phyloP scores from a whole-genome alignment of 2,113 vertebrate genomes.

The Scomber japonicus region DNA sequence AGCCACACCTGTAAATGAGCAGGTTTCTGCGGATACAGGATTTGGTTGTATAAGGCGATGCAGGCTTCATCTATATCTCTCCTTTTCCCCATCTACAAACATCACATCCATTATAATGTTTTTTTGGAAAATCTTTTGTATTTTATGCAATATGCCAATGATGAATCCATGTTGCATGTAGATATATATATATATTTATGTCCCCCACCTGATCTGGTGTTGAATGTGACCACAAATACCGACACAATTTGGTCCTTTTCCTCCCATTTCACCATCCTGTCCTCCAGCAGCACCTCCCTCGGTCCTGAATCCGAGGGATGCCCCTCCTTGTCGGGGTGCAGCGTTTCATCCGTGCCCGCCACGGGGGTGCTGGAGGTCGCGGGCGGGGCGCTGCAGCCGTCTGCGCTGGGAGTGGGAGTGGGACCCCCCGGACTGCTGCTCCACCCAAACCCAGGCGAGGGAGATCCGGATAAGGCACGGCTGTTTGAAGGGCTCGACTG shows the following conservation, averaged over 20 bases:
- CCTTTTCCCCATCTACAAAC: not conserved
- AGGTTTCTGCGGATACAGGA: slow-evolving; percentile 35
- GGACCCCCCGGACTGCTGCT: slow-evolving; percentile 77
- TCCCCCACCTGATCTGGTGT: slow-evolving; percentile 92
- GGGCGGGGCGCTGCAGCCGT: slow-evolving; percentile 69
- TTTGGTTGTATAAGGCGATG: not conserved
- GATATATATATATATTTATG: not conserved
- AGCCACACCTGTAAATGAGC: slow-evolving; percentile 73
- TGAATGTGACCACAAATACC: slow-evolving; percentile 95
- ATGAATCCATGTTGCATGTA: not conserved
- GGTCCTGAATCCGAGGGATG: slow-evolving; percentile 59
- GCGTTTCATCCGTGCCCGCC: slow-evolving; percentile 56
- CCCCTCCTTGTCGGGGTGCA: slow-evolving; percentile 44
- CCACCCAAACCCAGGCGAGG: slow-evolving; percentile 78
- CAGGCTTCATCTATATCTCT: not conserved
- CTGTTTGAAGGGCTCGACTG: slow-evolving; percentile 71
- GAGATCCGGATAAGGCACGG: slow-evolving; percentile 65
- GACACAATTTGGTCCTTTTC: slow-evolving; percentile 93
- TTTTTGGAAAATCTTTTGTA: not conserved
- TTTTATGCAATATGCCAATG: not conserved
- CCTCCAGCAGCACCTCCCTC: slow-evolving; percentile 63
- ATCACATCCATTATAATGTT: too few relatives aligned
- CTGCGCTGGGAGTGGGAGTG: slow-evolving; percentile 51
- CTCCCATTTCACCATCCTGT: slow-evolving; percentile 86
- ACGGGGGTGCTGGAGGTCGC: slow-evolving; percentile 60